These are phyloP conservation scores for Myotis daubentonii DNA, from an alignment of 2,797 vertebrate species.

Conservation along the genomic window DNA sequence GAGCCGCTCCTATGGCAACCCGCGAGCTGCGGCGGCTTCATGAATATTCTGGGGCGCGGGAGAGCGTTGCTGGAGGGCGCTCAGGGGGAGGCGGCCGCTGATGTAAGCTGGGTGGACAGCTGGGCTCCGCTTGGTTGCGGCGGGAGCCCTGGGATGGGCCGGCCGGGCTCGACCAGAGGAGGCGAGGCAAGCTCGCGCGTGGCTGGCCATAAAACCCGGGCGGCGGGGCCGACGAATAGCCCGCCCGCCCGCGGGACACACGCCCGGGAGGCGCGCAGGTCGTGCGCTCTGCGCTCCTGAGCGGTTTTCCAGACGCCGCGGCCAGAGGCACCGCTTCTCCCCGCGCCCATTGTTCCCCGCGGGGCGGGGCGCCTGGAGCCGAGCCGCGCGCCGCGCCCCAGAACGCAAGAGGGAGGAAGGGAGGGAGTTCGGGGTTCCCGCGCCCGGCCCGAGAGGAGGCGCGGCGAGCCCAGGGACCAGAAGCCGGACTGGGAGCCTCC, in stretches of 20 bases:
- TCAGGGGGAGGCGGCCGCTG: conserved; percentile 86
- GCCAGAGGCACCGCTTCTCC: conserved; percentile 34
- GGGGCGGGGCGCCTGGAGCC: conserved; percentile 78
- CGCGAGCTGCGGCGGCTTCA: conserved; percentile 91
- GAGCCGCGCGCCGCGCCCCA: conserved; percentile 76
- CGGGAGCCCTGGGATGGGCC: conserved; percentile 64
- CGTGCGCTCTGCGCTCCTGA: conserved; percentile 64
- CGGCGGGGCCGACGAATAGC: conserved; percentile 76
- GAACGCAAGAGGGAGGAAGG: conserved; percentile 29
- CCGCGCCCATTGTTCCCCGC: conserved; percentile 80
- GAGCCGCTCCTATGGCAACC: conserved; percentile 97
- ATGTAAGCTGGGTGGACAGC: conserved; percentile 81
- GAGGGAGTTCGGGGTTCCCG: conserved; percentile 55
- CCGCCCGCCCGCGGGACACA: conserved; percentile 90
- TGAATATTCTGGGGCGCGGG: conserved; percentile 94
- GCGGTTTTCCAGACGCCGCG: conserved; percentile 76
- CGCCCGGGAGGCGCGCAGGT: conserved; percentile 82
- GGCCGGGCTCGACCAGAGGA: conserved; percentile 55
- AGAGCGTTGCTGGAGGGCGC: conserved; percentile 89
- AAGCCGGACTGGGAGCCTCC: conserved; percentile 38
- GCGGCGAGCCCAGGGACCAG: conserved; percentile 61
- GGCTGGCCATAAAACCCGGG: conserved; percentile 82
- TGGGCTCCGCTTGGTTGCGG: conserved; percentile 64
- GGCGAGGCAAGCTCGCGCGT: conserved; percentile 59
- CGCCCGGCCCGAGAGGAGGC: conserved; percentile 75